These are phyloP conservation scores for Parauchenoglanis punctatus DNA, from an alignment of 2,797 vertebrate genomes.

Conservation along the genomic window DNA sequence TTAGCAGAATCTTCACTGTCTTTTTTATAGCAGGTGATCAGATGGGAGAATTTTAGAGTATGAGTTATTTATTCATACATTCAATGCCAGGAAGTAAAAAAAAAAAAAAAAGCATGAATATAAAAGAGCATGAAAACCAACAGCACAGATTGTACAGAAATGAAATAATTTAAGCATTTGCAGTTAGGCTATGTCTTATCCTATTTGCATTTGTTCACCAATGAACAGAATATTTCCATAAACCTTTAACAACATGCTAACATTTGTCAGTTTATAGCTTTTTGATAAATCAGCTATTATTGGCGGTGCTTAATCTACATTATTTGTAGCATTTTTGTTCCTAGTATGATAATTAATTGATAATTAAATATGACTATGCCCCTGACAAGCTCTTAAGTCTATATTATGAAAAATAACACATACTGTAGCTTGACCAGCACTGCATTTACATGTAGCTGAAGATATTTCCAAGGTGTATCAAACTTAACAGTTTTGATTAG, in stretches of 20 bases:
- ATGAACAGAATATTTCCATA: conserved; percentile 10
- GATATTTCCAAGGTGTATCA: neutral
- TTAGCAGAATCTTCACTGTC: neutral
- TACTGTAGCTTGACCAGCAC: neutral
- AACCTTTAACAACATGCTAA: conserved; percentile 20
- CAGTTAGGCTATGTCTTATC: conserved; percentile 50
- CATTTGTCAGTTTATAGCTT: neutral
- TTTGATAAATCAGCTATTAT: neutral
- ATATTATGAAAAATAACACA: neutral
- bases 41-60: neutral
- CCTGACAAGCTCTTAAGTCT: neutral
- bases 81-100: neutral
- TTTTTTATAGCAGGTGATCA: conserved; percentile 14
- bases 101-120: conserved; percentile 5
- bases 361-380: conserved; percentile 4
- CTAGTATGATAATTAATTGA: neutral
- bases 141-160: conserved; percentile 19
- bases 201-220: conserved; percentile 50
- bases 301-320: neutral
- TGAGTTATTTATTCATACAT: conserved; percentile 1
- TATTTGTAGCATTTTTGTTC: neutral
- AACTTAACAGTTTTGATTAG: neutral
- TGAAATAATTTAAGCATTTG: conserved; percentile 35
- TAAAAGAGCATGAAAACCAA: conserved; percentile 11
- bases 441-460: neutral